A percentile compares a stretch with the other conserved stretches of the same genome.
phyloP scores from a whole-genome alignment of 2,888 invertebrate species.

The Acanthosepion esculentum region DNA sequence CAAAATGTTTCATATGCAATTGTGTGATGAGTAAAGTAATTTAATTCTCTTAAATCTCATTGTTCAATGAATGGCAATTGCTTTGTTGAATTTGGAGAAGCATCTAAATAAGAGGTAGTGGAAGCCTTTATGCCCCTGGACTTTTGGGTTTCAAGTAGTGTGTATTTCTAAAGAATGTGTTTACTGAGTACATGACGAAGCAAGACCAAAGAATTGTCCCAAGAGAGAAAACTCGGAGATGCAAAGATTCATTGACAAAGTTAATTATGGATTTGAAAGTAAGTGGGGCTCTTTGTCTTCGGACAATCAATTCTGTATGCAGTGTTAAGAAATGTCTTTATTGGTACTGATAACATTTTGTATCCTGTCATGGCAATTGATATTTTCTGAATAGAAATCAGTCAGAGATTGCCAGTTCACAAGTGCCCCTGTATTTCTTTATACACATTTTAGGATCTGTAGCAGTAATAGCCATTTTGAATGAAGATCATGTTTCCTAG shows the following conservation, averaged over 20 bases:
- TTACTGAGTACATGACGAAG: not conserved
- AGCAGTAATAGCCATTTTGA: not conserved
- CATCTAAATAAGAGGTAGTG: not conserved
- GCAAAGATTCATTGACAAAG: conserved; percentile 22
- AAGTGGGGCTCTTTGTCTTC: conserved; percentile 33
- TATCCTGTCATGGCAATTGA: not conserved
- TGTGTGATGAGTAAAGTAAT: not conserved
- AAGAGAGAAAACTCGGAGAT: not conserved
- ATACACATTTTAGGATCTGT: not conserved
- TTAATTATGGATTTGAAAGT: conserved; percentile 5
- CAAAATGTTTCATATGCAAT: not conserved
- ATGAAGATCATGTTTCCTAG: not conserved
- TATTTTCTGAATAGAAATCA: conserved; percentile 14
- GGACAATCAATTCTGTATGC: conserved; percentile 1
- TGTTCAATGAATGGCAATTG: not conserved
- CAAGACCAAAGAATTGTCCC: not conserved
- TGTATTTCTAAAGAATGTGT: not conserved
- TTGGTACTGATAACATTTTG: conserved; percentile 33
- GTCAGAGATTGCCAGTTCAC: not conserved
- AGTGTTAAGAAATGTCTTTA: not conserved
- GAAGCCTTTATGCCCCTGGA: not conserved
- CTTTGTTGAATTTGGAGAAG: not conserved
- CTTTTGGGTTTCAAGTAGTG: not conserved
- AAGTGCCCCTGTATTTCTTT: not conserved
- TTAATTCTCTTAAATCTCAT: not conserved